phyloP scores from a whole-genome alignment of 2,113 vertebrate genomes.

The Rhinogobius similis region DNA sequence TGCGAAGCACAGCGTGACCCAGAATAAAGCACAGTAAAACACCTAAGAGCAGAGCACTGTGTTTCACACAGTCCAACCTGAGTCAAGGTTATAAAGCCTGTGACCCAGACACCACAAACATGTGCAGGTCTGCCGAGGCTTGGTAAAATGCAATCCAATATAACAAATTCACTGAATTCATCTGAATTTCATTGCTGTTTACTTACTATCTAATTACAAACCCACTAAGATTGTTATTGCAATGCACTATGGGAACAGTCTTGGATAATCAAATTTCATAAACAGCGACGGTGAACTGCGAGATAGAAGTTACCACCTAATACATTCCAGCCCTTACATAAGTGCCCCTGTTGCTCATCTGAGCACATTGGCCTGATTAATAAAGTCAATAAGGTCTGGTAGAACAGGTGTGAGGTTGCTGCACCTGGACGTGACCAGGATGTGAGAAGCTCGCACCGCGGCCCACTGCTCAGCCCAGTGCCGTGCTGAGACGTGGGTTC shows the following conservation, averaged over 20 bases:
- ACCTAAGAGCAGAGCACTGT: constrained; percentile 5
- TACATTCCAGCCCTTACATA: background rate
- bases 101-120: constrained; percentile 1
- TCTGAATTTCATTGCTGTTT: background rate
- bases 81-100: constrained; percentile 14
- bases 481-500: constrained; percentile 47
- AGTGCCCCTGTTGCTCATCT: constrained; percentile 8
- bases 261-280: background rate
- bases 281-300: background rate
- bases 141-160: background rate
- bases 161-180: background rate
- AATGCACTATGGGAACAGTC: background rate
- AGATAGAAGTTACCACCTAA: background rate
- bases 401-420: constrained; percentile 23
- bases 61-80: background rate
- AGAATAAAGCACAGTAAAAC: constrained; percentile 4
- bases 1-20: constrained; percentile 10
- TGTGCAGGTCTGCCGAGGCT: background rate
- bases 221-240: background rate
- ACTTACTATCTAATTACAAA: background rate
- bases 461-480: constrained; percentile 50
- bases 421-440: constrained; percentile 32
- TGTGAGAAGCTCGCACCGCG: constrained; percentile 35
- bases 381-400: constrained; percentile 1
- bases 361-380: background rate